These are phyloP conservation scores for Neosalanx taihuensis DNA, from an alignment of 2,797 vertebrate genomes.

Conservation along the genomic window DNA sequence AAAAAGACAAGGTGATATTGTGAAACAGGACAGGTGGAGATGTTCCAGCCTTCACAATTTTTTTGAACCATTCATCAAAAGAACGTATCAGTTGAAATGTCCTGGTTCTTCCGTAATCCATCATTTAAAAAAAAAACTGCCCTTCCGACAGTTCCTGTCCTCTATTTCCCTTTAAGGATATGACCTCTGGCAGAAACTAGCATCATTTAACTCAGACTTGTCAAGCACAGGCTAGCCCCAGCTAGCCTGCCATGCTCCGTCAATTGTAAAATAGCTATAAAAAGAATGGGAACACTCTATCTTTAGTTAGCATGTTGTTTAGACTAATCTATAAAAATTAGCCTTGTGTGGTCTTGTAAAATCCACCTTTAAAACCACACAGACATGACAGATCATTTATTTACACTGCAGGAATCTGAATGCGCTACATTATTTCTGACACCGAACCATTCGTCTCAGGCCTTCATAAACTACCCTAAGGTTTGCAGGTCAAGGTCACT, in stretches of 20 bases:
- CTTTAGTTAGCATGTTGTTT: not conserved
- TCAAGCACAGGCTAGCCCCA: not conserved
- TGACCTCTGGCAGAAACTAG: not conserved
- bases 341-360: not conserved
- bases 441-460: not conserved
- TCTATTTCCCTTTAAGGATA: not conserved
- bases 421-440: not conserved
- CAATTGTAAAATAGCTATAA: not conserved
- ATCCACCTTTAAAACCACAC: not conserved
- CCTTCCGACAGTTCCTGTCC: not conserved
- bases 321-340: not conserved
- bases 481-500: not conserved
- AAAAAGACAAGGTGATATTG: not conserved
- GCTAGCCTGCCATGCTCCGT: not conserved
- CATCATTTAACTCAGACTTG: not conserved
- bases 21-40: slow-evolving; percentile 9
- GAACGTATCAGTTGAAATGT: not conserved
- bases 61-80: slow-evolving; percentile 16
- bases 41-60: not conserved
- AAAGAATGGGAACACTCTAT: not conserved
- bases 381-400: not conserved
- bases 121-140: slow-evolving; percentile 9
- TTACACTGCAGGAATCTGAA: not conserved
- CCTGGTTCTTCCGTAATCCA: slow-evolving; percentile 15
- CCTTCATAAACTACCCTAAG: not conserved